A percentile compares a stretch with the other conserved stretches of the same genome.
Evolutionary conservation across 2,113 vertebrate genomes (phyloP).

Genomic region (Pleuronectes platessa): DNA sequence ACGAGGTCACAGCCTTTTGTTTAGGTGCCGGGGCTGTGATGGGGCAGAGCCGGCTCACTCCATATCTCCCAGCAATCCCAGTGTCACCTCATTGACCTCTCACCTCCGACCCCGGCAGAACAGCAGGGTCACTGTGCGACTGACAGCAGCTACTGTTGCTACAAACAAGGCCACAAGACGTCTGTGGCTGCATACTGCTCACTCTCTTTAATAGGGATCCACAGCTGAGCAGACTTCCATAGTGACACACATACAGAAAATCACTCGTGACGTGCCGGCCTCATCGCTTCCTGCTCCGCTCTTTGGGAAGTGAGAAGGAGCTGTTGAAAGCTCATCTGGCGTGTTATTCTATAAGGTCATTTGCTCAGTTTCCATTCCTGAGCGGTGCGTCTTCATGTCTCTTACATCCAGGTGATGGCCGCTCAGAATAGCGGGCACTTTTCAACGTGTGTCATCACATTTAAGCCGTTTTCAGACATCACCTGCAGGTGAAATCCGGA

Average conservation of each 20-base stretch:
- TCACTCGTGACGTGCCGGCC: slow-evolving; percentile 39
- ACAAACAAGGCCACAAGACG: slow-evolving; percentile 56
- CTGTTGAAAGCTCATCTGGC: slow-evolving; percentile 50
- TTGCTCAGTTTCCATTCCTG: slow-evolving; percentile 30
- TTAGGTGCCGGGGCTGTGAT: slow-evolving; percentile 40
- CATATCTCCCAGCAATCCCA: slow-evolving; percentile 54
- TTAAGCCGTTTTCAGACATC: too few species aligned
- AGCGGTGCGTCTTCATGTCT: too few species aligned
- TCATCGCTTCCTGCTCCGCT: slow-evolving; percentile 33
- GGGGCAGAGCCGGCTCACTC: slow-evolving; percentile 25
- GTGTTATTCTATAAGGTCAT: slow-evolving; percentile 60
- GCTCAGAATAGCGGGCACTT: too few species aligned
- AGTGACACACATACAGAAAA: slow-evolving; percentile 19
- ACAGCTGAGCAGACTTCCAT: slow-evolving; percentile 21
- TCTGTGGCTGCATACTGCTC: slow-evolving; percentile 17
- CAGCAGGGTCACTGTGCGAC: slow-evolving; percentile 55
- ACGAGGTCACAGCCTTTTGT: slow-evolving; percentile 57
- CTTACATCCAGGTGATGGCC: too few species aligned
- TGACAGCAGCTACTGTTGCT: slow-evolving; percentile 73
- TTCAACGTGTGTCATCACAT: too few species aligned
- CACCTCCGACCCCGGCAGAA: slow-evolving; percentile 63
- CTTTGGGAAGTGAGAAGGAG: slow-evolving; percentile 46
- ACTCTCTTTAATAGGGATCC: slow-evolving; percentile 9
- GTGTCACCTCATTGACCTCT: slow-evolving; percentile 66
- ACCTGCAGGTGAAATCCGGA: too few species aligned